Conservation (phyloP, 2,797 vertebrate species). For the Podargus strigoides region DNA sequence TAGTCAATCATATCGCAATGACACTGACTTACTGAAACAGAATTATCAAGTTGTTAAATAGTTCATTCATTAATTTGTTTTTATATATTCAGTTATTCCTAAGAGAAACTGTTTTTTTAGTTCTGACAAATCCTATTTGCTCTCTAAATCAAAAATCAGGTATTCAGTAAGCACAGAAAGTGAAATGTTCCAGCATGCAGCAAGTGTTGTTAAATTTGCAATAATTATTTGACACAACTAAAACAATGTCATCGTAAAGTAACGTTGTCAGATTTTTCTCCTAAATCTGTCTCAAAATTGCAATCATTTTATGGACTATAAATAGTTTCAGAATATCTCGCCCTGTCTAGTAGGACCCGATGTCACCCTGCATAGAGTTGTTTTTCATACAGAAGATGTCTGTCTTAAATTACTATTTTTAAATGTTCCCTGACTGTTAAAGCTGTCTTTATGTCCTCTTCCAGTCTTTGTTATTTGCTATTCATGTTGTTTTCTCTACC, state of each 20-base stretch:
- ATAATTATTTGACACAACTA: not conserved
- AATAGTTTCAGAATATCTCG: conserved; percentile 20
- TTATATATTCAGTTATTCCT: not conserved
- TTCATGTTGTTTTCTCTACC: not conserved
- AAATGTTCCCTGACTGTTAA: conserved; percentile 2
- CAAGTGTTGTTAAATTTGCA: not conserved
- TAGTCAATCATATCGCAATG: not conserved
- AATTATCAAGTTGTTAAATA: not conserved
- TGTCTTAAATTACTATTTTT: conserved; percentile 4
- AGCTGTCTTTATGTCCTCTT: not conserved
- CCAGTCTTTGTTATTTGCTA: not conserved
- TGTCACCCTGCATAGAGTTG: not conserved
- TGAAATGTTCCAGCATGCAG: not conserved
- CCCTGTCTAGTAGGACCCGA: not conserved
- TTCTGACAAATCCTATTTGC: not conserved
- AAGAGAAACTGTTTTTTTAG: not conserved
- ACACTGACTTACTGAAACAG: not conserved
- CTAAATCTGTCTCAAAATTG: conserved; percentile 23
- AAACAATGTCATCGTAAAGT: conserved; percentile 17
- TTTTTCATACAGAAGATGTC: not conserved
- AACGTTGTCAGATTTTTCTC: not conserved
- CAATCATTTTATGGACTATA: not conserved
- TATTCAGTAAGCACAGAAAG: not conserved
- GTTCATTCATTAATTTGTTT: not conserved
- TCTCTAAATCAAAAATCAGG: not conserved